Conservation (phyloP, 2,797 vertebrate genomes). For the Sternarchorhynchus goeldii region DNA sequence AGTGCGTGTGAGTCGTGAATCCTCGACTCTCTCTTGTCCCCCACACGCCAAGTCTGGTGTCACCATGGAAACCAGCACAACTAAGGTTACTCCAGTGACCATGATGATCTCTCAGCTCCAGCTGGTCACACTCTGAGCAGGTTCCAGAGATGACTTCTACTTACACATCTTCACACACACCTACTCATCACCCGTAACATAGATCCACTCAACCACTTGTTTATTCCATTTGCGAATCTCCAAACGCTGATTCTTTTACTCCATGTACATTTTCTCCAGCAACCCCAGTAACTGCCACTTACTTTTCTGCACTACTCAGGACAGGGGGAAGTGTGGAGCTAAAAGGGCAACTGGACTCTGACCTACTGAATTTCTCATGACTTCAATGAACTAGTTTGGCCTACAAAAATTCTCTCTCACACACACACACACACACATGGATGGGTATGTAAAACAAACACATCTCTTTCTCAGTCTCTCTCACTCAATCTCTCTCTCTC, state of each 20-base stretch:
- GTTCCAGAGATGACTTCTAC: neutral
- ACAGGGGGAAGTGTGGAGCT: neutral
- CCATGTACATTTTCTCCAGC: neutral
- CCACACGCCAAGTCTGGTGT: conserved; percentile 34
- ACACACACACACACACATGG: conserved; percentile 23
- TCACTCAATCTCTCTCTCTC: conserved; percentile 8
- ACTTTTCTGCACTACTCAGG: neutral
- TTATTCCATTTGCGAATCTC: neutral
- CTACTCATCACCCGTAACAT: neutral
- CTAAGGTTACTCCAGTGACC: conserved; percentile 34
- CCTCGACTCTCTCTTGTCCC: conserved; percentile 34
- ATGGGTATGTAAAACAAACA: conserved; percentile 36
- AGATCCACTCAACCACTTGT: neutral
- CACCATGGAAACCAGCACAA: conserved; percentile 39
- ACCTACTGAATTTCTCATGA: conserved; percentile 40
- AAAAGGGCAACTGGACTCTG: conserved; percentile 19
- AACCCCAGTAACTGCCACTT: neutral
- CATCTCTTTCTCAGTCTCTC: neutral
- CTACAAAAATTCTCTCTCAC: neutral
- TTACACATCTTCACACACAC: conserved; percentile 21
- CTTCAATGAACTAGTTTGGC: conserved; percentile 33
- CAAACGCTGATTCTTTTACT: neutral
- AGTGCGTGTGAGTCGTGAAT: conserved; percentile 48
- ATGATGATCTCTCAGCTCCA: conserved; percentile 26
- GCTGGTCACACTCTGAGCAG: conserved; percentile 3